Evolutionary conservation across 2,113 vertebrate species (phyloP), one percentile per base, ranked within the genome.

Genomic region (Microcebus ravelobensis): DNA sequence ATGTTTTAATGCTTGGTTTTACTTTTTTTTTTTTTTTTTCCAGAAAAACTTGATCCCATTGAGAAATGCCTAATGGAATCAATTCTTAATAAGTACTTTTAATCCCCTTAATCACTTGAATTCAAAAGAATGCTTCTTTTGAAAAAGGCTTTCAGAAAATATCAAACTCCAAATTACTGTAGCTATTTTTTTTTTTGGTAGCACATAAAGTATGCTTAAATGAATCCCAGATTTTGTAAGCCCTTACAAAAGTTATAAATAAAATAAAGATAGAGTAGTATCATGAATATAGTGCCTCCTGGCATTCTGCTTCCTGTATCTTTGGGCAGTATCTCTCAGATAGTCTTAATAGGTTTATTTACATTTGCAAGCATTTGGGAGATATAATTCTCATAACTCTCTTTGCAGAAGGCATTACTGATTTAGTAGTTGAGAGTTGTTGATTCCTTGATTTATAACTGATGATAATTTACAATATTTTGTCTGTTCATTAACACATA

Each of bases 61-160:
- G 57, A 93, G 13, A 76, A 76, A 83, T 94, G 55, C n/a, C 25
- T 94, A 92, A 82, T 96, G 50, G 34, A 79, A 94, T 91, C 17
- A 63, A 68, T 87, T 94, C 52, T 85, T 89, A 39, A 85, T 68
- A 89, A 76, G 81, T 80, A 88, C 2, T 83, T 82, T 90, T 65
- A 93, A 93, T 83, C 31, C 34, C 2, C 9, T 79, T 86, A 92
- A 86, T 81, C 82, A 87, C 12, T 96, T 93, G 68, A 86, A 92
- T 92, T 85, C 11, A 91, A 95, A 85, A 59, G 36, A 79, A 83
- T 68, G 23, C 29, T 81, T 79, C 31, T 91, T 87, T 96, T 90
- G 68, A 80, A 87, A 93, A 91, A 70, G 39, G 1, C 27, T 73
- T 87, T 95, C 5, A 34, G 80, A 92, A 93, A 12, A 68, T 50